Conservation (phyloP, 2,888 invertebrate genomes). For the Hydrotaea cyrtoneurina region DNA sequence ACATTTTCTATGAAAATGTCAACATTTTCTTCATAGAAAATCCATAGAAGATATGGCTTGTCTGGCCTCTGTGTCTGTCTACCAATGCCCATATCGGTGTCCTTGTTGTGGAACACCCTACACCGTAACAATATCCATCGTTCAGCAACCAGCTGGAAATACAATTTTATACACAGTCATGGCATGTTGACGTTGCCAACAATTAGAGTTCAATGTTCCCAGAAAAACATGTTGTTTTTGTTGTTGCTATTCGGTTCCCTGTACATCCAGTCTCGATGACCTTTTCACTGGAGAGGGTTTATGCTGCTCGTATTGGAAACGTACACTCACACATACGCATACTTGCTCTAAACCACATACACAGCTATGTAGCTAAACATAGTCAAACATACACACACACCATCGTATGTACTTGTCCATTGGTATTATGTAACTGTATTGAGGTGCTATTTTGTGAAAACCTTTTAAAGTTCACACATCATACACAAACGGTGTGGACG, state of each 20-base stretch:
- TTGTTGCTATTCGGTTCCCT: constrained; percentile 4
- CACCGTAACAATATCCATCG: neutral
- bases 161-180: neutral
- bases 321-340: neutral
- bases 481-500: neutral
- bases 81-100: too few species aligned
- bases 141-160: neutral
- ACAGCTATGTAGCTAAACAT: neutral
- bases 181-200: constrained; percentile 19
- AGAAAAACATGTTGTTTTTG: constrained; percentile 22
- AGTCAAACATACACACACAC: neutral
- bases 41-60: too few species aligned
- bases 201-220: constrained; percentile 42
- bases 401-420: neutral
- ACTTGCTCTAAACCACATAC: neutral
- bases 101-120: neutral
- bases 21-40: too few species aligned
- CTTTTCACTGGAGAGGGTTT: neutral
- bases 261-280: constrained; percentile 16
- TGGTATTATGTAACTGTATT: neutral
- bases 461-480: constrained; percentile 37
- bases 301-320: too few species aligned
- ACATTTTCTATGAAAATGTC: too few species aligned
- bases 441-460: constrained; percentile 33
- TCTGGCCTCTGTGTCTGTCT: too few species aligned